A percentile compares a stretch with the other conserved stretches of the same genome.
Conservation (phyloP, 2,888 invertebrate species). For the Spisula solida region DNA sequence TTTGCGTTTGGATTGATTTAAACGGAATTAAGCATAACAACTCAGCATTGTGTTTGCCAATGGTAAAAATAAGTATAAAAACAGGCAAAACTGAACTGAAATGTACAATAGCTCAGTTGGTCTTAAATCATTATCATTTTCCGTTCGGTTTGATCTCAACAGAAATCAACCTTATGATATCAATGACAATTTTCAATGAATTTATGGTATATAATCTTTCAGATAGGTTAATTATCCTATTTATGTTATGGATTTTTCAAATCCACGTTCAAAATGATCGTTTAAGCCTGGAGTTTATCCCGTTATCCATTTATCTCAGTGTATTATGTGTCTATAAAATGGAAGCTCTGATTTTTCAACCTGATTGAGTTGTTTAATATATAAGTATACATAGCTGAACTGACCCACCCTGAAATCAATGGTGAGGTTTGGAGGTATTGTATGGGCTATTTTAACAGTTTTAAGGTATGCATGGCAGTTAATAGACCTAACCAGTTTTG, state of each 20-base stretch:
- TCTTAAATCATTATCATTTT: background rate
- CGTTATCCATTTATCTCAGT: background rate
- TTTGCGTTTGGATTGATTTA: too few relatives aligned
- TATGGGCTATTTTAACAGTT: too few relatives aligned
- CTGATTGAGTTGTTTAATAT: background rate
- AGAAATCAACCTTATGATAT: background rate
- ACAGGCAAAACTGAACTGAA: background rate
- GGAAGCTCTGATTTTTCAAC: background rate
- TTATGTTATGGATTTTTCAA: constrained; percentile 12
- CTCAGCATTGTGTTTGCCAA: too few relatives aligned
- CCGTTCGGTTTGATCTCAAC: background rate
- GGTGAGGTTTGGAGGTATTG: too few relatives aligned
- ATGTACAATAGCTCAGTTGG: background rate
- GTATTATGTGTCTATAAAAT: background rate
- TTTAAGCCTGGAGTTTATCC: background rate
- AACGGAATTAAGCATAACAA: too few relatives aligned
- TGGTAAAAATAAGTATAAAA: background rate
- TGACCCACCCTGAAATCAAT: background rate
- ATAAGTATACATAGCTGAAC: background rate
- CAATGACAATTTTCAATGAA: background rate
- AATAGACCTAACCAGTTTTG: too few relatives aligned
- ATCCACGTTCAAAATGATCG: background rate
- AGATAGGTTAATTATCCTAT: background rate
- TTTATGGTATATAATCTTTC: background rate
- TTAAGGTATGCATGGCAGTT: too few relatives aligned